Base-by-base conservation (phyloP, 2,113 vertebrate species). In the Phocoena phocoena region DNA sequence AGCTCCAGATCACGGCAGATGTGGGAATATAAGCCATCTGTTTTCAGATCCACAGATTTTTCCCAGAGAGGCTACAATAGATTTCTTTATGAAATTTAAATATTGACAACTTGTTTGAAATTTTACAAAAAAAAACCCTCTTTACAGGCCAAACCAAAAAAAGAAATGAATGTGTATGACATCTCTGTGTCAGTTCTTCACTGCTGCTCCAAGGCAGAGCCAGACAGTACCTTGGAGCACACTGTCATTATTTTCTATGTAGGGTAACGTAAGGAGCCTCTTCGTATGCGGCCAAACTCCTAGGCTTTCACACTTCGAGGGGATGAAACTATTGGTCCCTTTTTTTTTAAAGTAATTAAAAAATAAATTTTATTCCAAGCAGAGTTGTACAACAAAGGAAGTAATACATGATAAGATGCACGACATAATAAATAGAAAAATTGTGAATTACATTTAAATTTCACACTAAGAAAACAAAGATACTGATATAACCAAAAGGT, bases 51-150 rank as follows among this genome's bases (percentile, higher is more conserved):
- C 23, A 65, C 1, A 76, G 20, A 44, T 28, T 62, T 80, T 25
- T 8, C 41, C 18, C 36, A 73, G 65, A 86, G 20, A 95, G 44
- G 26, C 53, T 92, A 6, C 65, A 74, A 84, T 28, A 12, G 36
- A 95, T 44, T 91, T 84, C 81, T 62, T 79, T 26, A 31, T 80
- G 20, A 96, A 81, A 95, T 95, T 68, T 67, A 90, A 93, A 67
- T 88, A 44, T 80, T 84, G 73, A 50, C 76, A 96, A 88, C 41
- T 82, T 44, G 25, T 50, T 33, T 60, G 26, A 88, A 88, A 68
- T 50, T 58, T 50, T 41, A 83, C 79, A 4, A 31, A 5, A 80
- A 33, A 31, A 93, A 81, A 67, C 21, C 47, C 55, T 44, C 36
- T 44, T n/a, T 74, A 50, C 53, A 50, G 50, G 70, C 74, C 60